Evolutionary conservation across 2,888 invertebrate genomes (phyloP).

Genomic region (Leptopilina myrica): DNA sequence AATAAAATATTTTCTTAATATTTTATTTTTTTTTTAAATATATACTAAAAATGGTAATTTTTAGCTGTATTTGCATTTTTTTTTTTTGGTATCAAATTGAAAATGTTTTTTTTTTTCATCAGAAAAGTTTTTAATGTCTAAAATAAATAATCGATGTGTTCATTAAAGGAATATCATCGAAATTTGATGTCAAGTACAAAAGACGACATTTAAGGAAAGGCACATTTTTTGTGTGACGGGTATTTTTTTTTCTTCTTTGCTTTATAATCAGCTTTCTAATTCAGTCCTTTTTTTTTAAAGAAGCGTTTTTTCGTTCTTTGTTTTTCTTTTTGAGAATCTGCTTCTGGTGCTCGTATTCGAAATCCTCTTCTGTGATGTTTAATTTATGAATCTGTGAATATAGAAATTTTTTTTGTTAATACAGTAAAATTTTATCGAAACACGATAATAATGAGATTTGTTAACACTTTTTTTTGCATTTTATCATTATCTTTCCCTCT

Average conservation of each 20-base stretch:
- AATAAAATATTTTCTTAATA: neutral
- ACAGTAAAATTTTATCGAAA: neutral
- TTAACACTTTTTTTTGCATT: too few species aligned
- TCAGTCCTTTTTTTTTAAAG: conserved; percentile 48
- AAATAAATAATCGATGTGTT: neutral
- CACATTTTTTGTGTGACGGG: conserved; percentile 23
- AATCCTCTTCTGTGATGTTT: conserved; percentile 91
- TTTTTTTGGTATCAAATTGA: neutral
- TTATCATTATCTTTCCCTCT: too few species aligned
- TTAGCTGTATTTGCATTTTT: neutral
- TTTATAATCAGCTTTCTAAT: conserved; percentile 44
- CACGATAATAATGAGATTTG: too few species aligned
- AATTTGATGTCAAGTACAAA: conserved; percentile 7
- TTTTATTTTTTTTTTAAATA: too few species aligned
- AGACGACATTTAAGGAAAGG: conserved; percentile 22
- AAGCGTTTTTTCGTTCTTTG: conserved; percentile 60
- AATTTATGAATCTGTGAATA: conserved; percentile 83
- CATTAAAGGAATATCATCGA: neutral
- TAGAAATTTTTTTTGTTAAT: conserved; percentile 9
- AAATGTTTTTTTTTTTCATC: neutral
- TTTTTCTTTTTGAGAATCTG: conserved; percentile 82
- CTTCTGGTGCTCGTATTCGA: conserved; percentile 92
- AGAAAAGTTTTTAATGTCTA: conserved; percentile 14
- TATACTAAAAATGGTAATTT: too few species aligned
- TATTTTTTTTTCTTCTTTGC: neutral